Conservation (phyloP, 2,797 vertebrate genomes). For the Botia kubotai region DNA sequence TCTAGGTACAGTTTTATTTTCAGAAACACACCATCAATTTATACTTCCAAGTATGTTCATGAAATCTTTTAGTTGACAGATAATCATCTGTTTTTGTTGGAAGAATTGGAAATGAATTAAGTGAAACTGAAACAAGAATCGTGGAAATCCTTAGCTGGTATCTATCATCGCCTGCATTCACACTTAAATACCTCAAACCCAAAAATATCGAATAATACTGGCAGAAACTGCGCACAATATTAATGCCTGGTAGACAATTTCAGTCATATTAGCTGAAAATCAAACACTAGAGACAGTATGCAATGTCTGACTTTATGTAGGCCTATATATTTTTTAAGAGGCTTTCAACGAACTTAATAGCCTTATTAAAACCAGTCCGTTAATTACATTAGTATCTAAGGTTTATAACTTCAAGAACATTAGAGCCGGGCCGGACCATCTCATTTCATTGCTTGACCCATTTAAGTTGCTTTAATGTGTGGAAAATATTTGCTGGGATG, state of each 20-base stretch:
- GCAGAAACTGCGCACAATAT: background rate
- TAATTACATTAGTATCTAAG: conserved; percentile 58
- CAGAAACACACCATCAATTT: background rate
- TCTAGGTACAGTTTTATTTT: too few species aligned
- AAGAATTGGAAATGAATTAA: too few species aligned
- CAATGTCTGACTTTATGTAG: conserved; percentile 18
- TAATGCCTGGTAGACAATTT: background rate
- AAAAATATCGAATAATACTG: background rate
- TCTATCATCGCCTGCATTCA: background rate
- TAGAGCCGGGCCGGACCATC: conserved; percentile 52
- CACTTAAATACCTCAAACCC: background rate
- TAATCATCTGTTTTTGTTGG: too few species aligned
- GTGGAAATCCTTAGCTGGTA: background rate
- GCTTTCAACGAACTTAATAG: conserved; percentile 57
- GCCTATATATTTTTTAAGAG: conserved; percentile 32
- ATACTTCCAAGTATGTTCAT: too few species aligned
- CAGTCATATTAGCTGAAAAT: background rate
- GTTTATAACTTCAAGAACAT: conserved; percentile 62
- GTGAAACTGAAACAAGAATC: too few species aligned
- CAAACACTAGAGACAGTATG: background rate
- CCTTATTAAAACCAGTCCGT: conserved; percentile 60
- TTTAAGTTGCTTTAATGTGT: conserved; percentile 54
- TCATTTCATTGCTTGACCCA: conserved; percentile 60
- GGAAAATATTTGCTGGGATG: conserved; percentile 26
- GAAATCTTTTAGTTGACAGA: too few species aligned